Conservation (phyloP, 2,113 vertebrate genomes). For the Heterocephalus glaber region DNA sequence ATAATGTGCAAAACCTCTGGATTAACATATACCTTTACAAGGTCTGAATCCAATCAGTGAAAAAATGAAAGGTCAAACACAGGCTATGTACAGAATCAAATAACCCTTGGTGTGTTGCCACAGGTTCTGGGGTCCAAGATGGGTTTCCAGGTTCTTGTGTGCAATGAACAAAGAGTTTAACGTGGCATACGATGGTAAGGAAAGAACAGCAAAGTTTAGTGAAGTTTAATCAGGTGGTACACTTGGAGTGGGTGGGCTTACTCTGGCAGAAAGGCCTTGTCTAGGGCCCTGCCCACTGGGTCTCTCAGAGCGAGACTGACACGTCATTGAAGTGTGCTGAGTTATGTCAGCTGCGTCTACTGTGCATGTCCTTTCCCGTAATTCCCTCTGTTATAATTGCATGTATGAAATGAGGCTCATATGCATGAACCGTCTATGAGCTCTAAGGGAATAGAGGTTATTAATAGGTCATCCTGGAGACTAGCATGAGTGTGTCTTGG, state of each 20-base stretch:
- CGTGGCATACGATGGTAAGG: neutral
- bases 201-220: neutral
- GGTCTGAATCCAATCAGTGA: neutral
- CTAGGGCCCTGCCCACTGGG: neutral
- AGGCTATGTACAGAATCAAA: neutral
- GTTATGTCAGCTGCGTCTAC: neutral
- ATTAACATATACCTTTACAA: neutral
- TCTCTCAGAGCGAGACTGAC: neutral
- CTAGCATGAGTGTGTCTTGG: neutral
- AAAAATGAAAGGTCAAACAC: neutral
- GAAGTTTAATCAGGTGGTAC: neutral
- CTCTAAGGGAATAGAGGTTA: neutral
- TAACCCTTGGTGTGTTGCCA: neutral
- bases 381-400: neutral
- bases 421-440: neutral
- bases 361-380: neutral
- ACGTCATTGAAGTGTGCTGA: neutral
- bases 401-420: neutral
- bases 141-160: neutral
- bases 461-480: neutral
- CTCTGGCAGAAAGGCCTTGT: neutral
- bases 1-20: neutral
- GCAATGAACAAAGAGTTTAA: neutral
- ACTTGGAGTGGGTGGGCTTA: neutral
- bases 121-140: neutral